A percentile compares a stretch with the other conserved stretches of the same genome.
Conservation (phyloP, 2,113 vertebrate species). For the Hippocampus comes region DNA sequence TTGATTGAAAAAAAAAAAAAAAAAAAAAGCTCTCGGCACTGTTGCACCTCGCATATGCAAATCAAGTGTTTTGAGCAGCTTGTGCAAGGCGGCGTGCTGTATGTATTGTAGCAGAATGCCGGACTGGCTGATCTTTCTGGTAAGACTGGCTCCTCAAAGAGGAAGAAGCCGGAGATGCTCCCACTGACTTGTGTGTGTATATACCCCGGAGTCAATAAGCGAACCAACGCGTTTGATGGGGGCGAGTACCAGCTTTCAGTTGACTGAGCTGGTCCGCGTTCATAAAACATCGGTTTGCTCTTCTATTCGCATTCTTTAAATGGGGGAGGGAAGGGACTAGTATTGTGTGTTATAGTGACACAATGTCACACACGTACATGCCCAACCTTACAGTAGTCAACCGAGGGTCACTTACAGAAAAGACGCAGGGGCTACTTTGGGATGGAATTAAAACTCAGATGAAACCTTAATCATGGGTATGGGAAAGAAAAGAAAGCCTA, state of each 20-base stretch:
- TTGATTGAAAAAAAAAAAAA: background rate
- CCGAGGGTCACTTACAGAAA: no score
- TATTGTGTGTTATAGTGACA: no score
- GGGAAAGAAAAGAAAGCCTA: no score
- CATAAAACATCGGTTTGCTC: background rate
- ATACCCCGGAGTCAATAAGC: no score
- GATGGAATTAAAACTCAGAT: no score
- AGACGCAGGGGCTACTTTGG: no score
- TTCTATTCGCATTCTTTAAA: background rate
- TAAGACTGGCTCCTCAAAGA: constrained; percentile 1
- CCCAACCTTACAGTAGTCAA: no score
- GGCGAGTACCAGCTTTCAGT: no score
- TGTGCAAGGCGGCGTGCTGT: background rate
- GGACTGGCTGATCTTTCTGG: background rate
- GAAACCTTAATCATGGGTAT: no score
- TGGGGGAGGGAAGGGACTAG: no score
- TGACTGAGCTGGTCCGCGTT: background rate
- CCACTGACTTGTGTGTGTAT: background rate
- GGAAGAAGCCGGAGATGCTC: background rate
- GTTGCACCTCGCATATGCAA: background rate
- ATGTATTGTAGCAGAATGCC: background rate
- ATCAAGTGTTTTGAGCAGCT: background rate
- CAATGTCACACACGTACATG: no score
- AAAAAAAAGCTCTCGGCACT: background rate
- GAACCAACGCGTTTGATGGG: no score